Conservation (phyloP, 2,888 invertebrate species). For the Macrosiphum euphorbiae region DNA sequence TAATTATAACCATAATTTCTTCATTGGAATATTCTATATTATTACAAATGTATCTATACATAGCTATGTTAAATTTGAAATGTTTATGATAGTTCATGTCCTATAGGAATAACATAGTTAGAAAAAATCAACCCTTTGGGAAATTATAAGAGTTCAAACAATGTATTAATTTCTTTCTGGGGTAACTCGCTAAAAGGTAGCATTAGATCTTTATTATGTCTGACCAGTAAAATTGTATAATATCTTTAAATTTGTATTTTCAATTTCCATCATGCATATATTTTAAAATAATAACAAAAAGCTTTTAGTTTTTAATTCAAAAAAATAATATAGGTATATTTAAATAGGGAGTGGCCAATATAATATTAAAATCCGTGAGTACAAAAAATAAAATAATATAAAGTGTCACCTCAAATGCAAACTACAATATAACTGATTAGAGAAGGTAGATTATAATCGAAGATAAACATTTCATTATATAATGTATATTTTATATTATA, state of each 20-base stretch:
- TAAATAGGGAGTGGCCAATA: neutral
- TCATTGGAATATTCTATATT: neutral
- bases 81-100: neutral
- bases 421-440: neutral
- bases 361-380: neutral
- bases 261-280: neutral
- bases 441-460: neutral
- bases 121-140: slow-evolving; percentile 3
- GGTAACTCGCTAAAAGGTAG: neutral
- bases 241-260: neutral
- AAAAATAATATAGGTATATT: neutral
- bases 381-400: neutral
- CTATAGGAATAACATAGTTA: neutral
- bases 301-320: neutral
- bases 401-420: neutral
- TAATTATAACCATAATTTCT: neutral
- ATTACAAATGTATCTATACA: neutral
- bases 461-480: neutral
- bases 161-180: neutral
- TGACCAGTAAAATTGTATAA: neutral
- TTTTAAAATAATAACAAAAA: neutral
- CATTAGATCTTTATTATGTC: neutral
- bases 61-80: neutral
- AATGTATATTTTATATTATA: neutral
- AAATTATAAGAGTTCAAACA: neutral